Evolutionary conservation across 2,888 invertebrate genomes (phyloP).

Genomic region (Hanleya hanleyi): DNA sequence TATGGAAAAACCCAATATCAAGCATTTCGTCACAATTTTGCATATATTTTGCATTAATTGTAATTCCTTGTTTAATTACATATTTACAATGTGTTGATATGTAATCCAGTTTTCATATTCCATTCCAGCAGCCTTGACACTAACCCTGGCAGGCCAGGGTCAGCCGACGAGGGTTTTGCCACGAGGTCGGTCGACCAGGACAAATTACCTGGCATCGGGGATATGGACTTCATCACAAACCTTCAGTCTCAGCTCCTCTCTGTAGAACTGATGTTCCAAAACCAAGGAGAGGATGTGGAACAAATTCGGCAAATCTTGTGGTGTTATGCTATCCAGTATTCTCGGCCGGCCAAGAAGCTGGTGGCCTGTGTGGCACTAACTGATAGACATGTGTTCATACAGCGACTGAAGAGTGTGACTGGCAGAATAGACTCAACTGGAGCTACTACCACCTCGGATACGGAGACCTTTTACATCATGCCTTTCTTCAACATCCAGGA

Average conservation of each 20-base stretch:
- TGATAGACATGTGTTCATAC: constrained; percentile 54
- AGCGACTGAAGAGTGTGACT: constrained; percentile 41
- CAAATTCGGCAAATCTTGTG: constrained; percentile 56
- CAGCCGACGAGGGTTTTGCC: neutral
- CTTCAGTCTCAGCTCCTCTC: constrained; percentile 52
- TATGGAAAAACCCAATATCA: no score
- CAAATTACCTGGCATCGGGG: constrained; percentile 12
- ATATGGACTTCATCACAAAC: constrained; percentile 48
- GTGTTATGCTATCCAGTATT: constrained; percentile 62
- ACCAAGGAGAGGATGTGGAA: constrained; percentile 32
- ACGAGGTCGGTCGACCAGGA: constrained; percentile 4
- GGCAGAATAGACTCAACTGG: constrained; percentile 19
- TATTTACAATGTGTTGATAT: no score
- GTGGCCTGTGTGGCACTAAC: constrained; percentile 64
- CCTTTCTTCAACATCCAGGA: constrained; percentile 67
- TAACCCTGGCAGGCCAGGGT: no score
- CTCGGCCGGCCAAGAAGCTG: constrained; percentile 43
- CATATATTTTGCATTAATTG: no score
- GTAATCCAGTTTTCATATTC: no score
- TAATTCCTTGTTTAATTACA: no score
- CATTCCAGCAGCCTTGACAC: no score
- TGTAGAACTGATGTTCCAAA: constrained; percentile 21
- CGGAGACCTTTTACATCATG: constrained; percentile 64
- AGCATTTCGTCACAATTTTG: no score
- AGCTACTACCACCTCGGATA: constrained; percentile 56